Conservation (phyloP, 2,113 vertebrate genomes). For the Notarius quadriscutis region DNA sequence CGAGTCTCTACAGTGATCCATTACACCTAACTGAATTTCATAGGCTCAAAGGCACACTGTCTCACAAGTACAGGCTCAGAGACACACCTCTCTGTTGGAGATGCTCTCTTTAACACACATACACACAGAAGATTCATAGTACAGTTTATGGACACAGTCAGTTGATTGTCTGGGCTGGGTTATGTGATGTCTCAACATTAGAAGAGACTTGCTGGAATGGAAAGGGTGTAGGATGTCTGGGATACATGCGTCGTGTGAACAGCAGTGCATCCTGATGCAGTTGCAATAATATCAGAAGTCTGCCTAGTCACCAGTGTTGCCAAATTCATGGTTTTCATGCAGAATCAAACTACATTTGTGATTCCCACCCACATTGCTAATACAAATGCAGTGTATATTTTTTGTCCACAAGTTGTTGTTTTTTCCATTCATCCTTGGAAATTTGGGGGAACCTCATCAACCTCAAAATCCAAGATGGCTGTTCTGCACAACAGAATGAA, state of each 20-base stretch:
- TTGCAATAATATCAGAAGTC: neutral
- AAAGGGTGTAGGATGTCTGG: neutral
- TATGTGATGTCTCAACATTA: neutral
- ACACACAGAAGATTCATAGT: constrained; percentile 37
- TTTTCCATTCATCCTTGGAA: too few species aligned
- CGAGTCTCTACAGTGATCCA: constrained; percentile 13
- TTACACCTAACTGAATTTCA: neutral
- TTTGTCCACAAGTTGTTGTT: neutral
- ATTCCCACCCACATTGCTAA: neutral
- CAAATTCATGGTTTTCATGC: neutral
- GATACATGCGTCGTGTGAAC: neutral
- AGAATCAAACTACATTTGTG: neutral
- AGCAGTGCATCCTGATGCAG: neutral
- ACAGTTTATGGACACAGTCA: constrained; percentile 56
- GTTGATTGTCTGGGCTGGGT: constrained; percentile 43
- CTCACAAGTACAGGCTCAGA: constrained; percentile 2
- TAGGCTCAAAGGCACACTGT: constrained; percentile 5
- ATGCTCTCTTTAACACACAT: neutral
- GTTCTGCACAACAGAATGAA: too few species aligned
- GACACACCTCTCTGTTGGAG: neutral
- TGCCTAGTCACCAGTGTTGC: neutral
- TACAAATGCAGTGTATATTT: neutral
- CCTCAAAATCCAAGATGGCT: too few species aligned
- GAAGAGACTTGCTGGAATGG: neutral
- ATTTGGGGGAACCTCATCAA: too few species aligned